phyloP scores from a whole-genome alignment of 37 sponge, comb jelly and placozoan species.

The Spongilla lacustris region DNA sequence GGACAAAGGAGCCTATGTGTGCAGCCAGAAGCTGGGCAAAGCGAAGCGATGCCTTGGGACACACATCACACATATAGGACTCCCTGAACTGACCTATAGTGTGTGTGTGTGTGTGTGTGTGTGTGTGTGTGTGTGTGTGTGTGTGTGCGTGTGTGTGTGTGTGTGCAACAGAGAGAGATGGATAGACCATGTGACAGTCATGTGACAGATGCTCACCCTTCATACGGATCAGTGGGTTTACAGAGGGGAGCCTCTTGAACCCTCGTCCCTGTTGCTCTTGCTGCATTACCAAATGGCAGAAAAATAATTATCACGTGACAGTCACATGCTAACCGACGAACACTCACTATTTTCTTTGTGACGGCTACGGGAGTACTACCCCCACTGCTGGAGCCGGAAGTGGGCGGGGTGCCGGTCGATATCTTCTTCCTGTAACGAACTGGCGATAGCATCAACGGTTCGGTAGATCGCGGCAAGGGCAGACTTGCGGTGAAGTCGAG shows the following conservation, averaged over 20 bases:
- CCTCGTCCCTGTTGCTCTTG: not conserved
- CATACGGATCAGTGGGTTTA: conserved; percentile 19
- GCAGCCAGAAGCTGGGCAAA: conserved; percentile 52
- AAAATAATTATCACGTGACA: no score
- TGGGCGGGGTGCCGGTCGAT: not conserved
- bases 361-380: not conserved
- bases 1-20: conserved; percentile 34
- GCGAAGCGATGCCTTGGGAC: conserved; percentile 5
- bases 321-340: no score
- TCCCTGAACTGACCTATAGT: conserved; percentile 67
- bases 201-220: conserved; percentile 28
- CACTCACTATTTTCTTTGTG: not conserved
- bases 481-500: no score
- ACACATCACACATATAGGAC: conserved; percentile 14
- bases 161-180: no score
- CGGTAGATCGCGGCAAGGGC: no score
- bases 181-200: no score
- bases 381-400: not conserved
- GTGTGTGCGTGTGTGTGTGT: no score
- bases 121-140: no score
- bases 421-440: not conserved
- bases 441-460: not conserved
- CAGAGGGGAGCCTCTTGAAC: not conserved
- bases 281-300: no score
- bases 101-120: not conserved